These are phyloP conservation scores for Rhopalosiphum nymphaeae DNA, from an alignment of 2,888 invertebrate genomes.

Conservation along the genomic window DNA sequence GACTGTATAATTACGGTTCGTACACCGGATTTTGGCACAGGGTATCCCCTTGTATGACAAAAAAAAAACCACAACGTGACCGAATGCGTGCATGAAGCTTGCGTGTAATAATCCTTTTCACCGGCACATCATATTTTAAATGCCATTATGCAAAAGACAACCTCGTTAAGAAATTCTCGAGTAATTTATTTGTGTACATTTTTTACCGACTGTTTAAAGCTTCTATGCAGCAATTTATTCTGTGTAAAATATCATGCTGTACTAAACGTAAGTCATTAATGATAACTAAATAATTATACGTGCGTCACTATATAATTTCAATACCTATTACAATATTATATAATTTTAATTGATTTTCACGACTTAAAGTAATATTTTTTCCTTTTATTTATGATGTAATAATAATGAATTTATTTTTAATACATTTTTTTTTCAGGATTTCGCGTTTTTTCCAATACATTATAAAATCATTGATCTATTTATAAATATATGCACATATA, in stretches of 20 bases:
- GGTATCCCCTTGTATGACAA: slow-evolving; percentile 25
- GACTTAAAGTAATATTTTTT: not conserved
- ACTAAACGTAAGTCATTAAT: not conserved
- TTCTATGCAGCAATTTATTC: not conserved
- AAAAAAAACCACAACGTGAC: slow-evolving; percentile 56
- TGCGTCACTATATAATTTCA: not conserved
- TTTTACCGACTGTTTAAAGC: slow-evolving; percentile 24
- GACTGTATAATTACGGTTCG: slow-evolving; percentile 46
- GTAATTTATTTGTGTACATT: slow-evolving; percentile 59
- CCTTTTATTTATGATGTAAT: not conserved
- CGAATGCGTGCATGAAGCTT: slow-evolving; percentile 59
- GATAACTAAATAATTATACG: not conserved
- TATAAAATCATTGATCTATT: not conserved
- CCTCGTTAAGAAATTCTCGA: slow-evolving; percentile 57
- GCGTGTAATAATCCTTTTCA: slow-evolving; percentile 64
- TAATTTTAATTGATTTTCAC: not conserved
- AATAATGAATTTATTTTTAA: not conserved
- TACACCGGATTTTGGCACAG: slow-evolving; percentile 22
- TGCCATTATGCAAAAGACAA: slow-evolving; percentile 62
- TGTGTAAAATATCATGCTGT: not conserved
- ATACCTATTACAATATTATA: not conserved
- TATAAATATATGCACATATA: not conserved
- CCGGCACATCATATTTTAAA: slow-evolving; percentile 63
- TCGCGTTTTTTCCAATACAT: not conserved
- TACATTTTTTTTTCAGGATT: not conserved